Evolutionary conservation across 2,113 vertebrate genomes (phyloP), one percentile per base, ranked within the genome.

Genomic region (Plectropomus leopardus): DNA sequence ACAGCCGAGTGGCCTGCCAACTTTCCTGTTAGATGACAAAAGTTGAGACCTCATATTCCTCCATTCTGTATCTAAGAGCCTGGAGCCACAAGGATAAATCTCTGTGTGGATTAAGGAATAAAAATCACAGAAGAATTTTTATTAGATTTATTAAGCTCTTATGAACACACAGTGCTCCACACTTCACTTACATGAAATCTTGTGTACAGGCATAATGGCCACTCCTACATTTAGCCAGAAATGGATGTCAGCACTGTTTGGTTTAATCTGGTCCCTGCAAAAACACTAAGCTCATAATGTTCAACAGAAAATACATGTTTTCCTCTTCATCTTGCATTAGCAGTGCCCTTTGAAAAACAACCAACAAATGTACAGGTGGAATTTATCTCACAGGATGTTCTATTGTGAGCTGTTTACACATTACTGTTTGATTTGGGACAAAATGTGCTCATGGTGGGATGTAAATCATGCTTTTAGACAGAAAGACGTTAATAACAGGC

Each of bases 21-120:
- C 67, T n/a, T 63, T 28, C 23, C 74, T 50, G 44, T 55, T 55
- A 48, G 50, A 47, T 11, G 40, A 64, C 54, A 71, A 57, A 53
- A 54, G 47, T 36, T 24, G 21, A 34, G 26, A 24, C 59, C 51
- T 75, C 9, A 14, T 51, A 55, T n/a, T n/a, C n/a, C 23, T 42
- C 36, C 11, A 11, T 34, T 53, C 44, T 65, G 42, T n/a, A 13
- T 28, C n/a, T 30, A 3, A 57, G 11, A 48, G n/a, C 15, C 28
- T 42, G 16, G 17, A 48, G 28, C 30, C n/a, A 50, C 16, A 67
- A 40, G 42, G 4, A 17, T 10, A 42, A 7, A 77, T 59, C 1
- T 57, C 32, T 32, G 30, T 40, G 30, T 40, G 51, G 73, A n/a
- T 48, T 42, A 50, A 51, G 11, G 23, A 42, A 59, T 42, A 28